Evolutionary conservation across 2,888 invertebrate species (phyloP).

Genomic region (Drosophila mimetica): DNA sequence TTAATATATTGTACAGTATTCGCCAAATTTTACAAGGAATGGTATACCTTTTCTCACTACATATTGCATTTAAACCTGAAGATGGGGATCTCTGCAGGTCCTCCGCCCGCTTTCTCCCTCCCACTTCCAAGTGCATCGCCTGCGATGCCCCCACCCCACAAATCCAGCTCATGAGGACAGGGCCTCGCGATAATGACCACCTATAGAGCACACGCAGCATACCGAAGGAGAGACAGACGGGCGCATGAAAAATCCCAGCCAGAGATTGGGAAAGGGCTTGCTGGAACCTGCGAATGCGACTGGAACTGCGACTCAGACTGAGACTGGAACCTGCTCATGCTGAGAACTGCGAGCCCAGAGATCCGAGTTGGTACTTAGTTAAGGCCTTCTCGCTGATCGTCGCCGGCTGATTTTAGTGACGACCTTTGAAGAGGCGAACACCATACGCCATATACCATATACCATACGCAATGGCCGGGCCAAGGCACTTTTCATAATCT

Average conservation of each 20-base stretch:
- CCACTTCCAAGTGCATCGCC: constrained; percentile 42
- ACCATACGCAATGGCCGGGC: constrained; percentile 46
- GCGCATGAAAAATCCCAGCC: constrained; percentile 52
- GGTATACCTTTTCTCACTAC: neutral
- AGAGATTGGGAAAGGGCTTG: constrained; percentile 45
- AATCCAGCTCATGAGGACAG: constrained; percentile 51
- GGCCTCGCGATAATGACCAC: constrained; percentile 78
- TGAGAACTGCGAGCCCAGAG: constrained; percentile 61
- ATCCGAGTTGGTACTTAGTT: constrained; percentile 62
- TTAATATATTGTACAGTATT: neutral
- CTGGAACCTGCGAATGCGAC: constrained; percentile 42
- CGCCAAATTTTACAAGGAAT: neutral
- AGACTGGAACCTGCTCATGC: constrained; percentile 64
- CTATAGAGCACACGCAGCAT: constrained; percentile 75
- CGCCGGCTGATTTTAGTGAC: constrained; percentile 66
- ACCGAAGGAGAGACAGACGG: constrained; percentile 44
- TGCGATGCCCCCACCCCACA: constrained; percentile 39
- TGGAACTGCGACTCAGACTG: constrained; percentile 21
- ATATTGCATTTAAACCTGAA: neutral
- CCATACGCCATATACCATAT: constrained; percentile 25
- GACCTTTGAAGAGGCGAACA: constrained; percentile 66
- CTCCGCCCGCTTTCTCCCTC: constrained; percentile 41
- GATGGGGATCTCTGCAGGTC: constrained; percentile 30
- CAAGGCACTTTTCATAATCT: constrained; percentile 76
- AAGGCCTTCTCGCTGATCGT: constrained; percentile 59